Evolutionary conservation across 1,140 invertebrate genomes (phyloP).

Genomic region (Ephestia elutella): DNA sequence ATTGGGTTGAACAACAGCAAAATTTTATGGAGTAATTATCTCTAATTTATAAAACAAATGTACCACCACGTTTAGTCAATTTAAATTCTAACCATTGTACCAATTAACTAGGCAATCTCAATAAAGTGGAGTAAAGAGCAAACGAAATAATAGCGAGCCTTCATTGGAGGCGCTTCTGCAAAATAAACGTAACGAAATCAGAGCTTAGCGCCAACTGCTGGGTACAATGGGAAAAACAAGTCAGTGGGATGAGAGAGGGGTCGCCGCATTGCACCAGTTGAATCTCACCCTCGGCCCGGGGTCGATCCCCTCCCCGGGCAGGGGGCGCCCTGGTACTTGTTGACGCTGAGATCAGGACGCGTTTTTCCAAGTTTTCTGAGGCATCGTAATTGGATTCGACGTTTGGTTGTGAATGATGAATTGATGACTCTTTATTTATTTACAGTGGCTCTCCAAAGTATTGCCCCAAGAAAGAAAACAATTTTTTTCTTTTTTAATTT

Average conservation of each 20-base stretch:
- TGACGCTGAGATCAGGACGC: background rate
- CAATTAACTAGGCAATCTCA: conserved; percentile 29
- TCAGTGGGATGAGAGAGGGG: conserved; percentile 49
- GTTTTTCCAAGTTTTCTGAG: background rate
- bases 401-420: background rate
- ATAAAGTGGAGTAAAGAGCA: conserved; percentile 33
- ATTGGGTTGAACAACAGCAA: too few species aligned
- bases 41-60: background rate
- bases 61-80: background rate
- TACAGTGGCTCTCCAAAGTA: background rate
- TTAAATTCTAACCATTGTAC: conserved; percentile 22
- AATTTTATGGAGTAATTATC: too few species aligned
- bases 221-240: conserved; percentile 61
- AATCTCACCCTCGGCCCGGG: conserved; percentile 50
- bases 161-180: conserved; percentile 44
- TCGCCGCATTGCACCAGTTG: conserved; percentile 71
- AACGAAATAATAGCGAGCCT: conserved; percentile 33
- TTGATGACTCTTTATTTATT: background rate
- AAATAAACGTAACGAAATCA: conserved; percentile 59
- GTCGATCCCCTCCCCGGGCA: conserved; percentile 14
- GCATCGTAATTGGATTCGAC: background rate
- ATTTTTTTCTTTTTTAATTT: too few species aligned
- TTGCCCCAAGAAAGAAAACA: too few species aligned
- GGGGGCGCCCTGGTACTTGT: conserved; percentile 8
- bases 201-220: conserved; percentile 50